A percentile compares a stretch with the other conserved stretches of the same genome.
These are phyloP conservation scores for Callimorpha dominula DNA, from an alignment of 2,888 invertebrate genomes.

Conservation along the genomic window DNA sequence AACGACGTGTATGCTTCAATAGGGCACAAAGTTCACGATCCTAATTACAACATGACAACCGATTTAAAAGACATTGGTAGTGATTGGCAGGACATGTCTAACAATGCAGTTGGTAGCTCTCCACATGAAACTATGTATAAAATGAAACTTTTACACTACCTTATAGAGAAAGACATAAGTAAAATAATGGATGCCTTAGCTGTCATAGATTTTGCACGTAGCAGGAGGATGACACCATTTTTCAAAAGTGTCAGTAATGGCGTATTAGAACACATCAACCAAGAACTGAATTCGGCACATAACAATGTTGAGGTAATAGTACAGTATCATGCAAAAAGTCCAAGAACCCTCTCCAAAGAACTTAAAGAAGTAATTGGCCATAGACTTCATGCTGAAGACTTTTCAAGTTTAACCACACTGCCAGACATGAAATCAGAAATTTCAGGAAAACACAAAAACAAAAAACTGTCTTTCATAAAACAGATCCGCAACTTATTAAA, in stretches of 20 bases:
- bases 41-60: slow-evolving; percentile 58
- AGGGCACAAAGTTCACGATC: slow-evolving; percentile 49
- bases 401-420: not conserved
- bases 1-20: slow-evolving; percentile 47
- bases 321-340: slow-evolving; percentile 32
- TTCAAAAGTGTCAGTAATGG: slow-evolving; percentile 48
- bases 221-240: slow-evolving; percentile 58
- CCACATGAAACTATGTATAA: slow-evolving; percentile 56
- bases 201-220: slow-evolving; percentile 59
- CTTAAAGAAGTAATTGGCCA: not conserved
- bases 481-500: slow-evolving; percentile 64
- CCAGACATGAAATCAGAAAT: slow-evolving; percentile 10
- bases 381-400: not conserved
- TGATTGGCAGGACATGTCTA: slow-evolving; percentile 59
- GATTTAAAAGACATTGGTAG: slow-evolving; percentile 61
- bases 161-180: slow-evolving; percentile 60
- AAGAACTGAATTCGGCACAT: slow-evolving; percentile 53
- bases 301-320: slow-evolving; percentile 53
- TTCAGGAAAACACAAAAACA: slow-evolving; percentile 28
- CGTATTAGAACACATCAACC: slow-evolving; percentile 54
- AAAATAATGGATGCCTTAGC: slow-evolving; percentile 64
- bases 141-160: slow-evolving; percentile 67
- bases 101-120: slow-evolving; percentile 47
- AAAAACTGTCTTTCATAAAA: slow-evolving; percentile 64
- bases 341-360: not conserved